Evolutionary conservation across 2,888 invertebrate species (phyloP).

Genomic region (Anorthoa munda): DNA sequence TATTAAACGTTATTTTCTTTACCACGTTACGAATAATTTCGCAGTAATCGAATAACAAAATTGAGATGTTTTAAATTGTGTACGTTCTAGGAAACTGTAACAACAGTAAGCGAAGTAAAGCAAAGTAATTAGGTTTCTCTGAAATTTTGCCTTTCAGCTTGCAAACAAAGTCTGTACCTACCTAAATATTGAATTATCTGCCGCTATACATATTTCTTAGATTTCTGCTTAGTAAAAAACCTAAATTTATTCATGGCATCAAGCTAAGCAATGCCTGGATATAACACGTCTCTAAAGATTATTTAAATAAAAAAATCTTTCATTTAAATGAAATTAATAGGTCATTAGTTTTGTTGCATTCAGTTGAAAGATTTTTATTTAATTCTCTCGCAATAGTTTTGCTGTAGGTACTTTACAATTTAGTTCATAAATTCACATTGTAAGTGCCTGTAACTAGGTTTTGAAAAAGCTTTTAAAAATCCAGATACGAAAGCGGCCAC

Average conservation of each 20-base stretch:
- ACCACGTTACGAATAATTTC: background rate
- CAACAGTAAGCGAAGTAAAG: too few relatives aligned
- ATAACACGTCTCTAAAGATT: background rate
- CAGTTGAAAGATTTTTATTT: too few relatives aligned
- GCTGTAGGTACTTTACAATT: too few relatives aligned
- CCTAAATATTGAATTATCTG: background rate
- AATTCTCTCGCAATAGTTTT: background rate
- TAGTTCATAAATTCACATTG: too few relatives aligned
- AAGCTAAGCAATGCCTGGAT: background rate
- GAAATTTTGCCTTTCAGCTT: background rate
- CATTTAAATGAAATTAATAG: background rate
- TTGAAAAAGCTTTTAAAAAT: background rate
- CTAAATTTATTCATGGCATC: background rate
- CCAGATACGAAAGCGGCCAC: background rate
- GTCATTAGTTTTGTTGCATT: background rate
- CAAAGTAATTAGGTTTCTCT: background rate
- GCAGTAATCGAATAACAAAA: background rate
- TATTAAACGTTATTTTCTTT: background rate
- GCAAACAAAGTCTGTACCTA: background rate
- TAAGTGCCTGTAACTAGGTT: too few relatives aligned
- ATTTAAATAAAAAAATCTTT: too few relatives aligned
- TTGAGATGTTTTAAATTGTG: background rate
- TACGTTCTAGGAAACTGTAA: background rate
- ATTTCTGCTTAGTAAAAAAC: background rate
- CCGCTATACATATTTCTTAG: background rate